phyloP scores from a whole-genome alignment of 2,797 vertebrate species.

The Crocodylus rhombifer region DNA sequence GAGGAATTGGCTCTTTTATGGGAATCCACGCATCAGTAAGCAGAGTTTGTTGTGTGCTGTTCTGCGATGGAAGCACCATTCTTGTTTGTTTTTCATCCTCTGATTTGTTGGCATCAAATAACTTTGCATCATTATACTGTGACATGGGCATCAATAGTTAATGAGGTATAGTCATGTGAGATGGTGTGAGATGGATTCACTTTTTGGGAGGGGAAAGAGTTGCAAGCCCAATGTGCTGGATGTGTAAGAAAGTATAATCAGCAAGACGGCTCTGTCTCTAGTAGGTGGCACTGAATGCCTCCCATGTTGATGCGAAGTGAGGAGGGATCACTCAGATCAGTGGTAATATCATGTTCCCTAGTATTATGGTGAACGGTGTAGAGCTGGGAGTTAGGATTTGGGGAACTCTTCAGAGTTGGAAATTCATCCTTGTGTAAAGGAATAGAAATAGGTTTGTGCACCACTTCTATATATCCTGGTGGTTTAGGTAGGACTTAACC shows the following conservation, averaged over 20 bases:
- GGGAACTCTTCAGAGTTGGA: background rate
- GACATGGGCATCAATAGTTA: background rate
- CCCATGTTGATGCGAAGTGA: background rate
- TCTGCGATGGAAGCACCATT: background rate
- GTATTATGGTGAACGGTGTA: accelerated
- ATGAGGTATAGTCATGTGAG: background rate
- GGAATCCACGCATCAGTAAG: background rate
- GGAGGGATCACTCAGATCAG: background rate
- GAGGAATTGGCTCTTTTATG: background rate
- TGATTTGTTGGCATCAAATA: background rate
- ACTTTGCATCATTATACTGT: background rate
- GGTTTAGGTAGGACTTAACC: background rate
- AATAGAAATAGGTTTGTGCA: accelerated
- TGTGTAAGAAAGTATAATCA: background rate
- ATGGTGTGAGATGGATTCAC: background rate
- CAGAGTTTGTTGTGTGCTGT: background rate
- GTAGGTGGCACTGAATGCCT: background rate
- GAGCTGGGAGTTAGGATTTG: background rate
- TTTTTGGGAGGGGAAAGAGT: background rate
- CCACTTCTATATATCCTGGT: no score
- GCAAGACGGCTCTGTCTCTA: background rate
- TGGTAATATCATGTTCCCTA: background rate
- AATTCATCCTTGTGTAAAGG: background rate
- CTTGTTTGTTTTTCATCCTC: background rate
- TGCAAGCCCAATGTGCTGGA: background rate